Conservation (phyloP, 2,113 vertebrate genomes). For the Spizaetus ornatus region DNA sequence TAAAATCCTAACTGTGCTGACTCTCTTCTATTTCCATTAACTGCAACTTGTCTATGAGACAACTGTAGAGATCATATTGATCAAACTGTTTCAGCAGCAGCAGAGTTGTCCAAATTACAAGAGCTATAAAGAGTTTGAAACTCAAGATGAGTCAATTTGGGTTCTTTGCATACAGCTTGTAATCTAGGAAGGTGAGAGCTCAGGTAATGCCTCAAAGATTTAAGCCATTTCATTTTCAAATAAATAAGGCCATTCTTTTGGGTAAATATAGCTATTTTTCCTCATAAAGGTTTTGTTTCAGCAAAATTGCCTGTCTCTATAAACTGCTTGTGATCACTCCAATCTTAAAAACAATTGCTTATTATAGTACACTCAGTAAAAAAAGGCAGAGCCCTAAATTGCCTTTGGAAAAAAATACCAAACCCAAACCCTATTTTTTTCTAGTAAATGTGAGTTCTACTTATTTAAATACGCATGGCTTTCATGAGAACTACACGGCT, state of each 20-base stretch:
- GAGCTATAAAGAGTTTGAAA: neutral
- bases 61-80: neutral
- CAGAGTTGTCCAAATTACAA: neutral
- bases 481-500: neutral
- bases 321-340: neutral
- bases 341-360: neutral
- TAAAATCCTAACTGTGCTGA: neutral
- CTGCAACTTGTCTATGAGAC: neutral
- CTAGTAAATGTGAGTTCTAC: neutral
- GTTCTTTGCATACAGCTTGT: neutral
- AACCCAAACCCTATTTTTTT: neutral
- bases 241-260: neutral
- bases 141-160: fast-evolving
- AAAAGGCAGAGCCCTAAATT: neutral
- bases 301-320: neutral
- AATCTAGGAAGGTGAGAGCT: neutral
- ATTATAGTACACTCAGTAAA: neutral
- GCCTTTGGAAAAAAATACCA: neutral
- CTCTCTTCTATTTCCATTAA: neutral
- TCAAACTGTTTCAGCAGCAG: neutral
- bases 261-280: neutral
- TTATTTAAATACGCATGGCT: neutral
- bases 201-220: neutral
- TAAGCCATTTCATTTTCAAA: neutral
- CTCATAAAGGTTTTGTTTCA: neutral